These are phyloP conservation scores for Agrochola litura DNA, from an alignment of 2,888 invertebrate genomes.

Conservation along the genomic window DNA sequence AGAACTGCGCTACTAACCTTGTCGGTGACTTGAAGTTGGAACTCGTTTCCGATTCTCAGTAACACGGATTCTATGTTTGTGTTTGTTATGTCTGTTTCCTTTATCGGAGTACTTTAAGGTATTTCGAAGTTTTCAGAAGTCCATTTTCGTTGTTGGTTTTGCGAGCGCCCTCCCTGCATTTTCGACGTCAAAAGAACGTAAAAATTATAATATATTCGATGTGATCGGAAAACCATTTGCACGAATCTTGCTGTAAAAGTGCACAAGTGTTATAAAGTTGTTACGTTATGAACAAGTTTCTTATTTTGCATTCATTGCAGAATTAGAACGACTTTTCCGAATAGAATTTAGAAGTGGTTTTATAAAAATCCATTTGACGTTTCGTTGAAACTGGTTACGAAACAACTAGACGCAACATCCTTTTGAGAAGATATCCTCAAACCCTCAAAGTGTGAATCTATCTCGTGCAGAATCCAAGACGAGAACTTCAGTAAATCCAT, in stretches of 20 bases:
- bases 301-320: slow-evolving; percentile 7
- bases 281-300: slow-evolving; percentile 19
- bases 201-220: slow-evolving; percentile 52
- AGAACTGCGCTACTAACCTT: slow-evolving; percentile 61
- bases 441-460: neutral
- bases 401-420: neutral
- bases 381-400: neutral
- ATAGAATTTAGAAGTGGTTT: neutral
- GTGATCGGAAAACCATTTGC: slow-evolving; percentile 46
- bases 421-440: neutral
- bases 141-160: slow-evolving; percentile 26
- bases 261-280: slow-evolving; percentile 27
- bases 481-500: slow-evolving; percentile 24
- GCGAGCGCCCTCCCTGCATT: slow-evolving; percentile 9
- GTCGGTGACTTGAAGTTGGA: slow-evolving; percentile 56
- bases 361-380: neutral
- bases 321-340: neutral
- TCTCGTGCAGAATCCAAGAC: neutral
- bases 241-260: slow-evolving; percentile 19
- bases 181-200: slow-evolving; percentile 25
- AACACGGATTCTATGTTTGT: slow-evolving; percentile 41
- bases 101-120: slow-evolving; percentile 29
- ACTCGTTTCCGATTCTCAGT: slow-evolving; percentile 52
- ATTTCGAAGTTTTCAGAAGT: slow-evolving; percentile 22
- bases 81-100: slow-evolving; percentile 43